Evolutionary conservation across 2,888 invertebrate species (phyloP), one percentile per base, ranked within the genome.

Genomic region (Scaptomyza parva): DNA sequence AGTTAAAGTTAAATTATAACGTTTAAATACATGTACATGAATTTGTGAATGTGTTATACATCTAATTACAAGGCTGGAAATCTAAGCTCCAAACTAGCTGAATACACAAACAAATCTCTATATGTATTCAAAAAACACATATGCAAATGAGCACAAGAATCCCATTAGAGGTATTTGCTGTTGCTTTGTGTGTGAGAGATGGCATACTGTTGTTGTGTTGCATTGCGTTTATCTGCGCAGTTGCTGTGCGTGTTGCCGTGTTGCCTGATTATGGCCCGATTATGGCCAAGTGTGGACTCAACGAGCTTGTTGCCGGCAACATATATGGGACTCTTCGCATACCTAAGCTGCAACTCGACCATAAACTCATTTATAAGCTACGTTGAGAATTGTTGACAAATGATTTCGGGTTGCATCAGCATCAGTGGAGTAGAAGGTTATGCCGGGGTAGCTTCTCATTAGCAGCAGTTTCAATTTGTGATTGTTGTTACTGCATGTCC

Each of bases 391-490:
- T 57, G 50, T 30, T 50, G 30, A 44, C 55, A 58, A 35, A 18
- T 28, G 41, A 28, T 17, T 24, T 40, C 17, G 37, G 28, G 20
- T 17, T 28, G 12, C 28, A 17, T 1, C 5, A 28, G 6, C 3
- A 5, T 4, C 24, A 6, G 6, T 20, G 11, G 24, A 17, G 41
- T 22, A 12, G 20, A n/a, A 48, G 11, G 35, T 41, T 9, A 18
- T 20, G 17, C 41, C 59, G 57, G 61, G 57, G 61, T 60, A 41
- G 52, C 20, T 61, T 65, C 62, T 65, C 70, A 70, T 70, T 74
- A 65, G 62, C 55, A 57, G 39, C 22, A 53, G 24, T 53, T 69
- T 39, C 37, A 48, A 64, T 64, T 69, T 51, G 37, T 43, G 30
- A 54, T 54, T 58, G 60, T 40, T 54, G 41, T 43, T 26, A 37